A percentile compares a stretch with the other conserved stretches of the same genome.
phyloP scores from a whole-genome alignment of 1,140 invertebrate species.

The Nephila pilipes region DNA sequence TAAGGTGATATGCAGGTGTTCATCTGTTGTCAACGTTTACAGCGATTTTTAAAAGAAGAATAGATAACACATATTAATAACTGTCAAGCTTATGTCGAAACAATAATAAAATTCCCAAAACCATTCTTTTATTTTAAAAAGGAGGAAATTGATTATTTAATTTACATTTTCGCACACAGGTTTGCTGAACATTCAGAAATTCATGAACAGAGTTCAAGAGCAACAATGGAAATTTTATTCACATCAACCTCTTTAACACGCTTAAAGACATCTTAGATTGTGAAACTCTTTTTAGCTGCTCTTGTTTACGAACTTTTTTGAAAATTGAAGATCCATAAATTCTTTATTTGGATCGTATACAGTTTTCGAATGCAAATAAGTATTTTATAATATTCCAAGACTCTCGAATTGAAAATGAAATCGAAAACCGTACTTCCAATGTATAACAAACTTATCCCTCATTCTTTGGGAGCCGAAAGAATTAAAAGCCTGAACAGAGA shows the following conservation, averaged over 20 bases:
- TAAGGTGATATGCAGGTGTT: background rate
- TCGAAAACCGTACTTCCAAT: background rate
- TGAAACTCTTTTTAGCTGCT: no score
- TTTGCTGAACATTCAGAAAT: no score
- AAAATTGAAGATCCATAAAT: no score
- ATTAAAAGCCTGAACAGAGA: background rate
- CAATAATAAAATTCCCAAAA: background rate
- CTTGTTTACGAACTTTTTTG: no score
- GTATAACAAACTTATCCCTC: background rate
- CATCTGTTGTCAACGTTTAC: background rate
- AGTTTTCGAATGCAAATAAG: no score
- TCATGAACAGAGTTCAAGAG: no score
- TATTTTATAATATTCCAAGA: no score
- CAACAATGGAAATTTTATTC: no score
- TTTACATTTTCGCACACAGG: background rate
- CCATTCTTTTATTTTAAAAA: background rate
- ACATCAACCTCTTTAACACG: no score
- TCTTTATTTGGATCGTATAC: no score
- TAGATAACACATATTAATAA: background rate
- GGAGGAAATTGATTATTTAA: background rate
- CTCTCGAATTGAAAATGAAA: background rate
- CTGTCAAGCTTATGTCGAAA: background rate
- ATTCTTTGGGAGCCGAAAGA: background rate
- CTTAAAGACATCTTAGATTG: no score
- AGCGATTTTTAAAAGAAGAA: background rate